Evolutionary conservation across 2,113 vertebrate species (phyloP).

Genomic region (zebrafish (Danio rerio)): GRCz12tu NC_133188.1:39138501-39139000

Average conservation of each 20-base stretch:
- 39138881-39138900: background rate
- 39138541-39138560: background rate
- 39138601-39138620: background rate
- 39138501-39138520: no score
- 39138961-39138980: background rate
- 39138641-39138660: background rate
- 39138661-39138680: background rate
- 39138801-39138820: background rate
- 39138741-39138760: background rate
- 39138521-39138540: no score
- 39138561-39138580: background rate
- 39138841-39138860: background rate
- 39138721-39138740: constrained; percentile 5
- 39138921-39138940: background rate
- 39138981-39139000: background rate
- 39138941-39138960: constrained; percentile 8
- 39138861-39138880: constrained; percentile 16
- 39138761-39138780: background rate
- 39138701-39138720: background rate
- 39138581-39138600: background rate
- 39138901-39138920: constrained; percentile 11
- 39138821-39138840: background rate
- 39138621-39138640: background rate
- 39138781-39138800: background rate
- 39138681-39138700: background rate